A percentile compares a stretch with the other conserved stretches of the same genome.
Evolutionary conservation across 2,113 vertebrate genomes (phyloP).

Genomic region (Sorex araneus): DNA sequence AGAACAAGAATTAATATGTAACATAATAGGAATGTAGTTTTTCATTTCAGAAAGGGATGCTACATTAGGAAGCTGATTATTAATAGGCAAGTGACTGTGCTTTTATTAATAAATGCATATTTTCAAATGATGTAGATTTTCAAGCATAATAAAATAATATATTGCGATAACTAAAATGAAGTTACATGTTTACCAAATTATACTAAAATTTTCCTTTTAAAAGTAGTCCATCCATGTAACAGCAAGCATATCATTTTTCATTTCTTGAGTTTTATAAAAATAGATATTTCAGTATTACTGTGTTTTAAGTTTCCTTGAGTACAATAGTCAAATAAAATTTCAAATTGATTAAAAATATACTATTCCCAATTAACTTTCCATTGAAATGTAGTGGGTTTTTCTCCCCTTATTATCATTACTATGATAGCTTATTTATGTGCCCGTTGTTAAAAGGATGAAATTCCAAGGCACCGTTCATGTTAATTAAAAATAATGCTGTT

Average conservation of each 20-base stretch:
- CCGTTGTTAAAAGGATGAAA: constrained; percentile 11
- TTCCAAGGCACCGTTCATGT: not conserved
- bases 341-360: not conserved
- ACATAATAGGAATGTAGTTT: constrained; percentile 86
- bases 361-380: constrained; percentile 33
- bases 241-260: constrained; percentile 25
- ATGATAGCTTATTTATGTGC: not conserved
- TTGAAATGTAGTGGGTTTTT: not conserved
- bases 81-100: constrained; percentile 59
- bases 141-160: constrained; percentile 24
- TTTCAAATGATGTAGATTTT: not conserved
- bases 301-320: not conserved
- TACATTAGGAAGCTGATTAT: constrained; percentile 68
- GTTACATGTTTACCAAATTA: not conserved
- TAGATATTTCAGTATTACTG: not conserved
- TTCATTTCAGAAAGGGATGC: constrained; percentile 74
- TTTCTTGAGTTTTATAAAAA: constrained; percentile 13
- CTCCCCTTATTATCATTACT: not conserved
- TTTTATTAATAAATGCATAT: constrained; percentile 52
- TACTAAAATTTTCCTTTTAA: constrained; percentile 18
- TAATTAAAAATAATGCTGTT: not conserved
- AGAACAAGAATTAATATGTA: constrained; percentile 87
- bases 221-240: not conserved
- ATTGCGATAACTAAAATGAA: constrained; percentile 47
- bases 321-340: constrained; percentile 44